Evolutionary conservation across 64 coral and sea anemone genomes (phyloP), one percentile per base, ranked within the genome.

Genomic region (Pocillopora verrucosa): DNA sequence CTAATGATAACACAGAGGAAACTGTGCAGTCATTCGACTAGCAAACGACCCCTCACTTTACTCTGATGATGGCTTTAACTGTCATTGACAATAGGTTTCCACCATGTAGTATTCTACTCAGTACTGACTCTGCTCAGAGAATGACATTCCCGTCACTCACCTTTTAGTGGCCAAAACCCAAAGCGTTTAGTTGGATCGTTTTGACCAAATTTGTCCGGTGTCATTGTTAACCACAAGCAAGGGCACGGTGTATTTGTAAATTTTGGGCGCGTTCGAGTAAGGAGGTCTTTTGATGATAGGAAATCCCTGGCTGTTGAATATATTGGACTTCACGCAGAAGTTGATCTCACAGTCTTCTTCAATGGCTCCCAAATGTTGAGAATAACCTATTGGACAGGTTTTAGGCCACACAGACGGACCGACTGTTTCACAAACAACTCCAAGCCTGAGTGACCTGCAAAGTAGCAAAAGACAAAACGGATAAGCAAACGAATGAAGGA

Each of bases 301-400:
- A 25, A 98, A 68, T 20, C 89, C 92, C 62, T 92, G 78, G 13
- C 11, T 60, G 58, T 86, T 87, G 58, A 98, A 74, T 10, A 82
- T 57, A 74, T 98, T 94, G 3, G 92, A 63, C 74, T 91, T 98
- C 9, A 89, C 74, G 76, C 95, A 98, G 35, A 89, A 98, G 37
- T 91, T 75, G 36, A 98, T 98, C 80, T 98, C 95, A 56, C 95
- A 98, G 56, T 94, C 87, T 34, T 91, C 84, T 30, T 98, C 95
- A 36, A 98, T 92, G 35, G 91, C 65, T 9, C 89, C 96, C 22
- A 98, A 69, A 51, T 98, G 96, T 26, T 94, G 96, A 56, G 96
- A 89, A 76, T 81, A 98, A 12, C 96, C 96, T 11, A 73, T 88
- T n/a, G 95, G 92, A 77, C 95, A 98, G 9, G 74, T 80, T 67